Evolutionary conservation across 2,797 vertebrate genomes (phyloP).

Genomic region (Spheniscus humboldti): DNA sequence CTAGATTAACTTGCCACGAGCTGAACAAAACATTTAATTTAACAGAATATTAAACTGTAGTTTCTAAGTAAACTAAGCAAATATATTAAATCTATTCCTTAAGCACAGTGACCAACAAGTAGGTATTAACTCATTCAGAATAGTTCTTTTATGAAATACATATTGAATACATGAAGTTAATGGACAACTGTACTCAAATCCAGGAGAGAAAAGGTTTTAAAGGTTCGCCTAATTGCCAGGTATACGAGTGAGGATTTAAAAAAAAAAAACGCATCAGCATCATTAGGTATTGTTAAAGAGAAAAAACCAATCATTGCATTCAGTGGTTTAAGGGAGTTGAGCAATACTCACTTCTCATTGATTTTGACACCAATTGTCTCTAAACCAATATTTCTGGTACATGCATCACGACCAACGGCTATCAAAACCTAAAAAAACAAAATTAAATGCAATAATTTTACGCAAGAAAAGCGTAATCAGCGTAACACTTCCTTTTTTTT

Average conservation of each 20-base stretch:
- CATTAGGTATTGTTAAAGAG: neutral
- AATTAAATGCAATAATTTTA: neutral
- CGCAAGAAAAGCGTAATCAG: neutral
- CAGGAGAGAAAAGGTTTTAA: neutral
- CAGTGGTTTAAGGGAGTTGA: neutral
- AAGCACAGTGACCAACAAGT: neutral
- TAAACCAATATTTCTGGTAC: constrained; percentile 91
- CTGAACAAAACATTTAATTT: neutral
- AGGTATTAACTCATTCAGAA: neutral
- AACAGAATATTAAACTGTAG: neutral
- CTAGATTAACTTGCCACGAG: neutral
- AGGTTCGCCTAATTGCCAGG: neutral
- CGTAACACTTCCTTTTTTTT: neutral
- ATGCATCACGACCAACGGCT: constrained; percentile 90
- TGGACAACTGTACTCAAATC: neutral
- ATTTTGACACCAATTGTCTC: constrained; percentile 86
- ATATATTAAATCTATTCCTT: neutral
- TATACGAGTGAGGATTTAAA: neutral
- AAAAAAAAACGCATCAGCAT: neutral
- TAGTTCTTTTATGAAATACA: neutral
- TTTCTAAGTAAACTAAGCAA: neutral
- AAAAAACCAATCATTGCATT: neutral
- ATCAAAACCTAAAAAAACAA: constrained; percentile 83
- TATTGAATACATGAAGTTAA: neutral
- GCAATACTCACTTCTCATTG: constrained; percentile 85